Conservation (phyloP, 2,797 vertebrate genomes). For the Periparus ater region DNA sequence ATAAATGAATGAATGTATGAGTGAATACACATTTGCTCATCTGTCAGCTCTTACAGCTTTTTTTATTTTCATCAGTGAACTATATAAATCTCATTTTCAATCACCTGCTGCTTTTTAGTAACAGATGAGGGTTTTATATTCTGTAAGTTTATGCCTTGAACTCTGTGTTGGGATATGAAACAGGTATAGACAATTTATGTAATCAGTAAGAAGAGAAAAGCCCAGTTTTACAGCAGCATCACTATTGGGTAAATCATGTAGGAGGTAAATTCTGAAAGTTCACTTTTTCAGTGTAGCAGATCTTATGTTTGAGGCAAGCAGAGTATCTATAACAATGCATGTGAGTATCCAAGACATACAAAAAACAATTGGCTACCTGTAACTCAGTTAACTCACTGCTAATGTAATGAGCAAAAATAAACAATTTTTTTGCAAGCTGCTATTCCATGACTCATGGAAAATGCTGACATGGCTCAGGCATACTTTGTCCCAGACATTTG, state of each 20-base stretch:
- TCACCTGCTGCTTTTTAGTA: background rate
- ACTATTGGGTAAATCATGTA: background rate
- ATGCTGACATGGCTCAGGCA: background rate
- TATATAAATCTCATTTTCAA: background rate
- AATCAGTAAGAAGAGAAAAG: background rate
- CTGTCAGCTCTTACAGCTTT: background rate
- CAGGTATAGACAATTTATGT: background rate
- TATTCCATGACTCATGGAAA: background rate
- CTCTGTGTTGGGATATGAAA: background rate
- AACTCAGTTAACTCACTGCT: background rate
- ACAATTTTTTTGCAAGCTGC: background rate
- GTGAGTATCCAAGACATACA: background rate
- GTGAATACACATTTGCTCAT: background rate
- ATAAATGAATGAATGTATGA: background rate
- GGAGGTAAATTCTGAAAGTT: background rate
- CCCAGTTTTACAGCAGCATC: background rate
- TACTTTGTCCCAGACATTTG: background rate
- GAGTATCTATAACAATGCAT: background rate
- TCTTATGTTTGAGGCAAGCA: background rate
- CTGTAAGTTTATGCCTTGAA: background rate
- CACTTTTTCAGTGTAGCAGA: background rate
- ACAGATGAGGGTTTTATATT: background rate
- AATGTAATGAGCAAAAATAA: background rate
- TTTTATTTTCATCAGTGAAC: background rate
- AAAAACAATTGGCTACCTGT: background rate